Evolutionary conservation across 2,797 vertebrate species (phyloP).

Genomic region (Potorous gilbertii): DNA sequence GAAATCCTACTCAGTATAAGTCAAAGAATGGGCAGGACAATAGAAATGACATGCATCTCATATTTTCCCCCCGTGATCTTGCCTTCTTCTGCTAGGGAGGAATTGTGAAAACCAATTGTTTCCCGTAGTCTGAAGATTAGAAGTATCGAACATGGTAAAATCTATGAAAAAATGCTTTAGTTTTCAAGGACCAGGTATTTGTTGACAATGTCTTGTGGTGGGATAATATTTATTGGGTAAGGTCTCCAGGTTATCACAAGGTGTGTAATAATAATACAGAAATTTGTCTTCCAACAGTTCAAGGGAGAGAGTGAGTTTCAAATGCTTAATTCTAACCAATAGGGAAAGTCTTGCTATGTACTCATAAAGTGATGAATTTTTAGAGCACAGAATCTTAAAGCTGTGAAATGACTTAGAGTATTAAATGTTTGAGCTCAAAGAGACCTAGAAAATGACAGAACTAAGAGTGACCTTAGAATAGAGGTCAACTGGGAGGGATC

Average conservation of each 20-base stretch:
- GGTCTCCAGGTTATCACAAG: neutral
- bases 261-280: neutral
- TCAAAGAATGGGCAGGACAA: neutral
- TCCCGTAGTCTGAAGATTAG: neutral
- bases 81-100: neutral
- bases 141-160: neutral
- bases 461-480: neutral
- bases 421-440: neutral
- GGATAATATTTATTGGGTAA: neutral
- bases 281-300: neutral
- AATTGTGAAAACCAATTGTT: neutral
- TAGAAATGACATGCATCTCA: neutral
- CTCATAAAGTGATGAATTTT: neutral
- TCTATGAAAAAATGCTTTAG: neutral
- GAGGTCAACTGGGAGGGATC: neutral
- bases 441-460: neutral
- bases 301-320: neutral
- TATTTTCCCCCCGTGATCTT: neutral
- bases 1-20: neutral
- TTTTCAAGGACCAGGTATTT: neutral
- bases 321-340: neutral
- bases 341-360: neutral
- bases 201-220: neutral
- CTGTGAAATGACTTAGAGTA: neutral
- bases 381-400: neutral